phyloP scores from a whole-genome alignment of 1,140 invertebrate genomes.

The Yoshiicerus persimilis region DNA sequence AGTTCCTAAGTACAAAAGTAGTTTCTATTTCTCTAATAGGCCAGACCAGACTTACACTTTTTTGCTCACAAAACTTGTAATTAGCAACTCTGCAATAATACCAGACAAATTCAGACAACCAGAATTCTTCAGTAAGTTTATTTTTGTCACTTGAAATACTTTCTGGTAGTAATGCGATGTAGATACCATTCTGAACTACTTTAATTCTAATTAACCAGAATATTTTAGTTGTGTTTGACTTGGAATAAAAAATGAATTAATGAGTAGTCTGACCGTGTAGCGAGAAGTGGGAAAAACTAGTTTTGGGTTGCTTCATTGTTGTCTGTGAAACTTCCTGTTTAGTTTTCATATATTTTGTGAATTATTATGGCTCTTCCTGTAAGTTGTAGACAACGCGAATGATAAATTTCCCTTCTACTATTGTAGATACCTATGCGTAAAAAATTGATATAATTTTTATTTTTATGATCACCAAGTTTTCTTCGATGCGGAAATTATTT shows the following conservation, averaged over 20 bases:
- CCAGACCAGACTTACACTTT: no score
- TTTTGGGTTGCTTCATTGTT: neutral
- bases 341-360: neutral
- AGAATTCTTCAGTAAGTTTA: no score
- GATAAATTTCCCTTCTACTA: neutral
- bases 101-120: no score
- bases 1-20: no score
- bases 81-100: no score
- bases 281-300: neutral
- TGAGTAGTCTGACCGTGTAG: neutral
- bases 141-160: no score
- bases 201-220: neutral
- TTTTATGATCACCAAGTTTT: neutral
- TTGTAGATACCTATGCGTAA: neutral
- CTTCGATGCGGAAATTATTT: neutral
- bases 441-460: neutral
- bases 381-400: neutral
- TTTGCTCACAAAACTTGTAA: no score
- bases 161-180: no score
- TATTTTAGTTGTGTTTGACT: no score
- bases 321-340: neutral
- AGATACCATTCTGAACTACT: neutral
- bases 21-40: no score
- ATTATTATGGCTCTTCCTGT: neutral
- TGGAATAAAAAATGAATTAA: neutral